Base-by-base conservation (phyloP, 1,140 invertebrate genomes). In the Teleopsis dalmanni region DNA sequence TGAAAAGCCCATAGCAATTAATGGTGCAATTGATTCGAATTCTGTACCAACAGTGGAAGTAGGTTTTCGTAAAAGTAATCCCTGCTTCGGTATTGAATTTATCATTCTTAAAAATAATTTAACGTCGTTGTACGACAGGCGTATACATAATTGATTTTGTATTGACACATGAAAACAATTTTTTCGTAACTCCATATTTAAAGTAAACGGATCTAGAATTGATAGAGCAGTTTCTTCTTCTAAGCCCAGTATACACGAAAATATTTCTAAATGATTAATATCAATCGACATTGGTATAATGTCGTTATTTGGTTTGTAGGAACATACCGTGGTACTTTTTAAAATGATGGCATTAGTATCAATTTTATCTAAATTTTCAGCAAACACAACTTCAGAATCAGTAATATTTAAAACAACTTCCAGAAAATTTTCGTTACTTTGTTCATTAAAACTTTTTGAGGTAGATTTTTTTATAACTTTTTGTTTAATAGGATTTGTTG, bases 321-420 rank as follows among this genome's bases (percentile, higher is more conserved):
- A 83, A 13, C 95, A 71, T 2, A 94, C 84, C 1, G 91, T 90
- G 10, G 91, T 95, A 50, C 86, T 88, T 80, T 91, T 93, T 1
- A 98, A 75, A 62, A 98, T 98, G 4, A 97, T 90, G 22, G 93
- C 91, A 72, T 93, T 94, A 0, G 92, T 87, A 68, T 97, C 92
- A 73, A 81, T 81, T 1, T 85, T 74, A 3, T 88, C 85, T 4
- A 87, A 84, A 62, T 97, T 85, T 72, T 98, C 95, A 0, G 98
- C 87, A 5, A 98, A 74, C 19, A 98, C 91, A 21, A 98, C 73
- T 74, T 98, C 92, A 2, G 92, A 97, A 67, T 98, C 91, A 0
- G 90, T 93, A 4, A 98, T 84, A 73, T 97, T 98, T 4, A 98
- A 74, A 71, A 95, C 93, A 14, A 97, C 72, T 70, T 95, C 91